Evolutionary conservation across 1,140 invertebrate species (phyloP).

Genomic region (Halictus rubicundus): DNA sequence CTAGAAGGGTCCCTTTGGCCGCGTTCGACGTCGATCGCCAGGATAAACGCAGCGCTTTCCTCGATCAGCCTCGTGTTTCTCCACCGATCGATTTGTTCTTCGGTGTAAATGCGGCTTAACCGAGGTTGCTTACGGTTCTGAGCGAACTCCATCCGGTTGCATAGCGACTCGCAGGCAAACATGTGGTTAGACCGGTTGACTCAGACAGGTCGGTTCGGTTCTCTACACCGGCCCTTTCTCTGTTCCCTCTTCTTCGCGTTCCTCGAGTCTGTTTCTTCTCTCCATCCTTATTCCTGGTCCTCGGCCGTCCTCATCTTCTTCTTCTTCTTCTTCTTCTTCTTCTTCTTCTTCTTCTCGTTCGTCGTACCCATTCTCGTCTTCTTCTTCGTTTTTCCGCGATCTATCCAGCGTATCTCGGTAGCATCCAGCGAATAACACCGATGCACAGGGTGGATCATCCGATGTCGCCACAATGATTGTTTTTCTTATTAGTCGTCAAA

Average conservation of each 20-base stretch:
- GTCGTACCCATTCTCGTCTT: no score
- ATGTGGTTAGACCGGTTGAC: conserved; percentile 74
- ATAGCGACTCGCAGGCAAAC: conserved; percentile 66
- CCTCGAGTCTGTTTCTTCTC: not conserved
- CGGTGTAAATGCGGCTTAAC: conserved; percentile 69
- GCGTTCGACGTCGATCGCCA: conserved; percentile 7
- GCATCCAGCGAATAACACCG: conserved; percentile 3
- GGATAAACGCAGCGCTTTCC: conserved; percentile 52
- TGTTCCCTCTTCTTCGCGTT: conserved; percentile 19
- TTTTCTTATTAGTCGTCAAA: no score
- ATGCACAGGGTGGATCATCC: no score
- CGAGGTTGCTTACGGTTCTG: conserved; percentile 68
- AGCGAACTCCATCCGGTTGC: conserved; percentile 63
- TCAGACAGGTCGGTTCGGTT: conserved; percentile 64
- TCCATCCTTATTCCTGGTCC: not conserved
- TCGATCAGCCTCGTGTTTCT: not conserved
- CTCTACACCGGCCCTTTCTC: conserved; percentile 37
- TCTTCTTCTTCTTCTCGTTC: not conserved
- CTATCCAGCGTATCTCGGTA: conserved; percentile 29
- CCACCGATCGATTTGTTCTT: conserved; percentile 61
- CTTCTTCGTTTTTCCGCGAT: not conserved
- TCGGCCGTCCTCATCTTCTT: not conserved
- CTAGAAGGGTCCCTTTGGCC: conserved; percentile 19
- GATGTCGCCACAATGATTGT: no score
- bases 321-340: not conserved